Evolutionary conservation across 1,140 invertebrate genomes (phyloP), one percentile per base, ranked within the genome.

Genomic region (Himalopsyche phryganea): DNA sequence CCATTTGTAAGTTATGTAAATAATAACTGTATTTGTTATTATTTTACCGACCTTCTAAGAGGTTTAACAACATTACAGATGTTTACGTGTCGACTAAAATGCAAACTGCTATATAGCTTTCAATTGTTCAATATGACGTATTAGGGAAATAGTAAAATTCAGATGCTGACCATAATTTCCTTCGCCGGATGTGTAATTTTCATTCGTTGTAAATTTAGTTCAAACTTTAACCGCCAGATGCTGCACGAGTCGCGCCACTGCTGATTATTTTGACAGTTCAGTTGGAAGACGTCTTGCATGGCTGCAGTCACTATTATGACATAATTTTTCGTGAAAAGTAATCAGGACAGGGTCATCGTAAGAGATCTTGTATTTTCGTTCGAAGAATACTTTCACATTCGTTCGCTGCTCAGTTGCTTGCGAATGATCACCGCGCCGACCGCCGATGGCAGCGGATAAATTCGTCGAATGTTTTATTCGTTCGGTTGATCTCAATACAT

Each of bases 281-380:
- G 5, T 17, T 23, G 32, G 42, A 45, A 41, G 36, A 38, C 44
- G 50, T 44, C 17, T 56, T 23, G 54, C 46, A 49, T 50, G 46
- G 54, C 18, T 41, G 46, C 38, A 10, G 54, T 32, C 28, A 5
- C 9, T 28, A 17, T 56, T 49, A 44, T 56, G 54, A 56, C 54
- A 56, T 56, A 56, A 56, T 56, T 47, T 49, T 33, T 56, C 38
- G 54, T 56, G 54, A 56, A 56, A 56, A 56, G 40, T 56, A 56
- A 49, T 46, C 45, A 56, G 54, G 54, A 56, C 54, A 56, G 54
- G 54, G 54, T 56, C 54, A 33, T 13, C 19, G 46, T 28, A 6
- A 28, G 45, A 56, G 54, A 56, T 56, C 54, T 50, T 45, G 13
- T 48, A 20, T 18, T 36, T 50, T 3, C 33, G 14, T 48, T 56